Conservation (phyloP, 2,797 vertebrate genomes). For the Poliocrania exsul region DNA sequence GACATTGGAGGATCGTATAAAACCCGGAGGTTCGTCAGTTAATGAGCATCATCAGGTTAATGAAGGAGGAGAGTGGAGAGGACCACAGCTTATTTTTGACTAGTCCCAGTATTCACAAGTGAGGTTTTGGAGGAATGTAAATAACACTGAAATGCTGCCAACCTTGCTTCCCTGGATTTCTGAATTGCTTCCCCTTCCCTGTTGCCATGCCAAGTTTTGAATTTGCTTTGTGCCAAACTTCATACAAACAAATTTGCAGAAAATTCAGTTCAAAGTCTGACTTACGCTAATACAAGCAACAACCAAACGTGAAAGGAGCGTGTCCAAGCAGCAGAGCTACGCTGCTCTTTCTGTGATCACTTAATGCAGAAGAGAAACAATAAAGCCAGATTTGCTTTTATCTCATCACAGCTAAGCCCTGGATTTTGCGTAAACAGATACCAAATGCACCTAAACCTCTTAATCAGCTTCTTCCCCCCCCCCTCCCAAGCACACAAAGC, state of each 20-base stretch:
- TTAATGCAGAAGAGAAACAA: background rate
- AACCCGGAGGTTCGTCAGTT: background rate
- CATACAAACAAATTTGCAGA: constrained; percentile 38
- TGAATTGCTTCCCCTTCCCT: background rate
- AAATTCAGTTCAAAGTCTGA: constrained; percentile 21
- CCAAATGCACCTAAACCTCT: background rate
- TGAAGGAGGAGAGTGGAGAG: background rate
- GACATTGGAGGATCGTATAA: fast-evolving
- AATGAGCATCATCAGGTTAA: background rate
- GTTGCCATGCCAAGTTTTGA: background rate
- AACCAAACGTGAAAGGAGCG: background rate
- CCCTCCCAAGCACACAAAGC: background rate
- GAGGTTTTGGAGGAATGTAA: background rate
- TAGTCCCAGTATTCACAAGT: background rate
- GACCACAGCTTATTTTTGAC: background rate
- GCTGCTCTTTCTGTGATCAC: background rate
- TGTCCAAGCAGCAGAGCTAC: background rate
- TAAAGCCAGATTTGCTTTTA: constrained; percentile 31
- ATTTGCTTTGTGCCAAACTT: constrained; percentile 2
- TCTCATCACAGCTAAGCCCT: background rate
- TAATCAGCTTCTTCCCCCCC: background rate
- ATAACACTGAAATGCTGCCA: constrained; percentile 1
- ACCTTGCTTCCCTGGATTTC: background rate
- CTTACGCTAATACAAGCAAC: background rate
- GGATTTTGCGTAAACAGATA: background rate